phyloP scores from a whole-genome alignment of 2,797 vertebrate species.

The Apogon talboti region DNA sequence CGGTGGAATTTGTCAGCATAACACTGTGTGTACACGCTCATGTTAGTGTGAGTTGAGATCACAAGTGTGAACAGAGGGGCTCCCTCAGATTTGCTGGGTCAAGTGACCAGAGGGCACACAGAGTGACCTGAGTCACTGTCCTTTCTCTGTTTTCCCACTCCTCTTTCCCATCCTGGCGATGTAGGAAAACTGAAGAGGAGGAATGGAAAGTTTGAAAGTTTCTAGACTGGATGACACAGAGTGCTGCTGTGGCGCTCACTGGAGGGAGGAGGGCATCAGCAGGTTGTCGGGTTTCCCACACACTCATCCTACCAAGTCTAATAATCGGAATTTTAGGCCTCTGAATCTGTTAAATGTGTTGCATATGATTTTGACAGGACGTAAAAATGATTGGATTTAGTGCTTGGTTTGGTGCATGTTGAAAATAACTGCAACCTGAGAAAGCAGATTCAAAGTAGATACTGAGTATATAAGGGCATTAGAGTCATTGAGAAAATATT shows the following conservation, averaged over 20 bases:
- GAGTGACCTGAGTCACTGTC: slow-evolving; percentile 43
- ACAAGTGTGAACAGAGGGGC: slow-evolving; percentile 37
- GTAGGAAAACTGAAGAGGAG: slow-evolving; percentile 50
- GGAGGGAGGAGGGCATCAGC: slow-evolving; percentile 48
- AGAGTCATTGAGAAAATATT: too few relatives aligned
- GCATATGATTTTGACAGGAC: too few relatives aligned
- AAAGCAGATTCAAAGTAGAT: too few relatives aligned
- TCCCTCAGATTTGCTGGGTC: slow-evolving; percentile 44
- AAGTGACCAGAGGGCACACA: slow-evolving; percentile 52
- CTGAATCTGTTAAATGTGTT: too few relatives aligned
- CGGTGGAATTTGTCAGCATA: slow-evolving; percentile 66
- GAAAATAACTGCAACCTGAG: too few relatives aligned
- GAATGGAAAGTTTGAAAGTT: slow-evolving; percentile 57
- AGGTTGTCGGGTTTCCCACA: slow-evolving; percentile 51
- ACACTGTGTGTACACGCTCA: slow-evolving; percentile 58
- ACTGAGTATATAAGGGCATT: too few relatives aligned
- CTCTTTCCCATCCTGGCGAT: slow-evolving; percentile 50
- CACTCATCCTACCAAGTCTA: slow-evolving; percentile 39
- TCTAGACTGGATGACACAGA: slow-evolving; percentile 45
- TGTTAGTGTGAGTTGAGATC: slow-evolving; percentile 55
- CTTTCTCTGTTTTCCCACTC: slow-evolving; percentile 30
- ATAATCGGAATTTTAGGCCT: too few relatives aligned
- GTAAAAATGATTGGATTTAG: too few relatives aligned
- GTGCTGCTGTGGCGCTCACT: slow-evolving; percentile 20
- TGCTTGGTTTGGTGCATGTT: too few relatives aligned